Percentiles rank a stretch among this genome's conserved stretches.
These are phyloP conservation scores for Narcine bancroftii DNA, from an alignment of 2,113 vertebrate genomes.

Conservation along the genomic window DNA sequence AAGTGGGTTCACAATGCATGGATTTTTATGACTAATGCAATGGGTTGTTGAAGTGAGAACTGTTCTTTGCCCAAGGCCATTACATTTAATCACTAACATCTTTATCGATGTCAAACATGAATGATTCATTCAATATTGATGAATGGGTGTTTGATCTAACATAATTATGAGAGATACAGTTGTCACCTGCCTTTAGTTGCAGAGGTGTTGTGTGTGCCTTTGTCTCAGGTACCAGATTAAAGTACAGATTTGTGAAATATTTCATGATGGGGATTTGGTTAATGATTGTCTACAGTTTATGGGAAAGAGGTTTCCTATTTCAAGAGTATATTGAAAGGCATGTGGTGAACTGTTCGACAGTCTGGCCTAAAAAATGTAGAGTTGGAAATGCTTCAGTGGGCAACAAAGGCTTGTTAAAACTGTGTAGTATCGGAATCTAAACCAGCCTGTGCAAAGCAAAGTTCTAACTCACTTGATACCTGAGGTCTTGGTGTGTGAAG, in stretches of 20 bases:
- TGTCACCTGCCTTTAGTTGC: not conserved
- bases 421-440: no score
- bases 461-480: no score
- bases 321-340: not conserved
- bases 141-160: not conserved
- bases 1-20: not conserved
- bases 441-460: no score
- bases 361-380: no score
- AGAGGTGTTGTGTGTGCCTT: not conserved
- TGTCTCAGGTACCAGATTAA: not conserved
- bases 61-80: not conserved
- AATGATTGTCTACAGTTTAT: not conserved
- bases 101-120: conserved; percentile 12
- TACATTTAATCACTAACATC: conserved; percentile 13
- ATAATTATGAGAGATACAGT: not conserved
- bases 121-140: not conserved
- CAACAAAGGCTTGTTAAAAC: no score
- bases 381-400: no score
- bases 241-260: not conserved
- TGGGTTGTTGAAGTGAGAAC: not conserved
- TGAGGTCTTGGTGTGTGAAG: no score
- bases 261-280: not conserved
- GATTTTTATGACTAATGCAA: not conserved
- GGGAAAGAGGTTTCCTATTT: not conserved
- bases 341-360: not conserved